These are phyloP conservation scores for Maylandia zebra DNA, from an alignment of 2,113 vertebrate genomes.

Conservation along the genomic window DNA sequence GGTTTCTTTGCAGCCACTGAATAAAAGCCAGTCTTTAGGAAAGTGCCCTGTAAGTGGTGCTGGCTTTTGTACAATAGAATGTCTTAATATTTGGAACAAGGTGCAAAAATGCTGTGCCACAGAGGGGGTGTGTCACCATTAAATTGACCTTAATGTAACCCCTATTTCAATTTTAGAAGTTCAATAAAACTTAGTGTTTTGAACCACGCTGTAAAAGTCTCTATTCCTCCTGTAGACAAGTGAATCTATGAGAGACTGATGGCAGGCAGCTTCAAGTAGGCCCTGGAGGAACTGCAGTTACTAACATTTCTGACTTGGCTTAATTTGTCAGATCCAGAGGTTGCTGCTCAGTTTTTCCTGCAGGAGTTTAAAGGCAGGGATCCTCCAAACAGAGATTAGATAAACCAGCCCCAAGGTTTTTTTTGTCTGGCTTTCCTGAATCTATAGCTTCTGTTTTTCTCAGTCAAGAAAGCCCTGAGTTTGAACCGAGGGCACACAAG, in stretches of 20 bases:
- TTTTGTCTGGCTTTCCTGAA: background rate
- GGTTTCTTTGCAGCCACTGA: background rate
- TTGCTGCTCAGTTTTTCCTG: background rate
- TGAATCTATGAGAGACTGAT: background rate
- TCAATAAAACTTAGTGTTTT: background rate
- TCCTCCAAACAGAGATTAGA: background rate
- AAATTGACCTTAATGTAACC: accelerated
- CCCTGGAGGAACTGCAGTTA: background rate
- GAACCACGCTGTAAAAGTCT: background rate
- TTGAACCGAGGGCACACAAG: background rate
- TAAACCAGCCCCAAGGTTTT: background rate
- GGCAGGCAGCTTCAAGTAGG: background rate
- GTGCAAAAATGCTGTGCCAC: background rate
- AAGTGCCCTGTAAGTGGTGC: background rate
- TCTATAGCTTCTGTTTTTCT: background rate
- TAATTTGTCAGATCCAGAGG: background rate
- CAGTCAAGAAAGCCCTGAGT: background rate
- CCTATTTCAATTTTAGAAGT: background rate
- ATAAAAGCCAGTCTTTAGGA: background rate
- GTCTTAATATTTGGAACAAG: background rate
- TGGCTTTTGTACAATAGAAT: background rate
- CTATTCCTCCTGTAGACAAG: background rate
- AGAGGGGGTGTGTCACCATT: background rate
- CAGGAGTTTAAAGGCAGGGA: background rate
- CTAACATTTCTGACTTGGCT: background rate